Base-by-base conservation (phyloP, 2,113 vertebrate genomes). In the Eurypyga helias region DNA sequence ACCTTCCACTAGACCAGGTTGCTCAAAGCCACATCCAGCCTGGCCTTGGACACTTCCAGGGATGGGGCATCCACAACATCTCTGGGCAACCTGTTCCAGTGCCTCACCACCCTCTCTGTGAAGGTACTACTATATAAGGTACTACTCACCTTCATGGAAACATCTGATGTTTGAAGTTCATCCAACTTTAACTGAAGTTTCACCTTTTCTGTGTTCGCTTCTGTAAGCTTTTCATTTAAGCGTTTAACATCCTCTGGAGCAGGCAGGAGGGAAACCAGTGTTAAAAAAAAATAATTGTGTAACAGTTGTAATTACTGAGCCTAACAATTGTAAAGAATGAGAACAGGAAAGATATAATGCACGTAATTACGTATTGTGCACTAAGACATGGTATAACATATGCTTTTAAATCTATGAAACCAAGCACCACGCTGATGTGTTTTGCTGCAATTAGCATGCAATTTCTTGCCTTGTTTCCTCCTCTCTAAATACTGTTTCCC, bases 131-230 rank as follows among this genome's bases (percentile, higher is more conserved):
- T n/a, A n/a, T n/a, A n/a, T n/a, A n/a, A n/a, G n/a, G n/a, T n/a
- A 70, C 21, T 72, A 36, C 92, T 98, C 75, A 99, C 99, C 98
- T 99, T 99, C 82, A 99, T 98, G 49, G 99, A 99, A 89, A 99
- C 98, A 97, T 99, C 99, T 60, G 99, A 99, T n/a, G 99, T 98
- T 96, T 99, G 99, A 73, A 99, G 98, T n/a, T 99, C 99, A 97
- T 99, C 99, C 64, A 99, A 4, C 83, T 99, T 99, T 90, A 99
- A 95, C 92, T 99, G 99, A 91, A 99, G 98, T 57, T 99, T 98
- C 94, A 99, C 97, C 89, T 99, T 99, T 84, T 98, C 98, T 43
- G 98, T 96, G 95, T 96, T 99, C 81, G 98, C 98, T 91, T 99
- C 99, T 45, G 98, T 98, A 80, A 99, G 97, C 73, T 99, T 99